A percentile compares a stretch with the other conserved stretches of the same genome.
Evolutionary conservation across 2,113 vertebrate genomes (phyloP).

Genomic region (Chroicocephalus ridibundus): DNA sequence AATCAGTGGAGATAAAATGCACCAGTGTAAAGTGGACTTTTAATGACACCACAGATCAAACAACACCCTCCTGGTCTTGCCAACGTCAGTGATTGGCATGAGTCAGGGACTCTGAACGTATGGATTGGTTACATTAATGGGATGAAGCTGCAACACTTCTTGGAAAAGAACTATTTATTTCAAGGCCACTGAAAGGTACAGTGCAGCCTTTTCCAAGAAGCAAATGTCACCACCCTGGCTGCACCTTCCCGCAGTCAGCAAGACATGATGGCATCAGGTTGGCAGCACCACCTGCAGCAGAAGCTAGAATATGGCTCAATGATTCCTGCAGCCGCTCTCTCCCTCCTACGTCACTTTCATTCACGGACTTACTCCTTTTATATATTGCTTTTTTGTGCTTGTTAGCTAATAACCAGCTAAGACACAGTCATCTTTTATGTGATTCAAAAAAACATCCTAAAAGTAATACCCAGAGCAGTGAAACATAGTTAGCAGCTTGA

Average conservation of each 20-base stretch:
- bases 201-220: not conserved
- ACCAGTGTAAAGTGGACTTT: not conserved
- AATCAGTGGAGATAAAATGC: not conserved
- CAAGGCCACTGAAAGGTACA: not conserved
- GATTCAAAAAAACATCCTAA: not conserved
- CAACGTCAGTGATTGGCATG: not conserved
- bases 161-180: not conserved
- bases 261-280: not conserved
- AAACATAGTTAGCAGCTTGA: not conserved
- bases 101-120: not conserved
- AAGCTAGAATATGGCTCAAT: not conserved
- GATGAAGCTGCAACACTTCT: not conserved
- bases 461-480: not conserved
- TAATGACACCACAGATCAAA: not conserved
- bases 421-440: not conserved
- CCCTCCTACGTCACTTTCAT: not conserved
- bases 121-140: not conserved
- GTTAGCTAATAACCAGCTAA: conserved; percentile 3
- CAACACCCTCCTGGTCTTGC: not conserved
- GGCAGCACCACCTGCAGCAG: not conserved
- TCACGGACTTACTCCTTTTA: not conserved
- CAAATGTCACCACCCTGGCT: not conserved
- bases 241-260: not conserved
- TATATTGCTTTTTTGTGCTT: not conserved
- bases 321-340: not conserved